Evolutionary conservation across 2,888 invertebrate genomes (phyloP), one percentile per base, ranked within the genome.

Genomic region (Xylota sylvarum): DNA sequence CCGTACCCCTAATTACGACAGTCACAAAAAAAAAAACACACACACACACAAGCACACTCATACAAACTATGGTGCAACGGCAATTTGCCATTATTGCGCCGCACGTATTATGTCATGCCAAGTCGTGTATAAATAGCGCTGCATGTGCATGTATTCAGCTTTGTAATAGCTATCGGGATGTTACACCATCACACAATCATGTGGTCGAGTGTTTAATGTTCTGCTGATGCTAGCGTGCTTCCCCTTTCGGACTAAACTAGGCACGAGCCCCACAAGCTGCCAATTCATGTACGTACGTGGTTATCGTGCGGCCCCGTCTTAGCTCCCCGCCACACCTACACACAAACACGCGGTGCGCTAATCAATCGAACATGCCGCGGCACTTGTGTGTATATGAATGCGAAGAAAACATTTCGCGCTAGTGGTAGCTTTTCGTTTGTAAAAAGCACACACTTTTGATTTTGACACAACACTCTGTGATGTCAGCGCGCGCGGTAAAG

Each of bases 11-110:
- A 58, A 76, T 69, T 74, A 62, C 23, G 23, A 23, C 23, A 23
- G 23, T 3, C 3, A 23, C 23, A 60, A 78, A 64, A 48, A 32
- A 48, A 32, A 12, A 19, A 35, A 80, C 74, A 76, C 48, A 32
- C 32, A 70, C 17, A 58, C 46, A 12, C 9, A 1, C 4, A 50
- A 17, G 10, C 12, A 23, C 43, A 40, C 10, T 35, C 9, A 14
- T 23, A 23, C 23, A 40, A 12, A 4, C 19, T 27, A 55, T 76
- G 73, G 81, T 80, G 85, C 81, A 85, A 85, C 85, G 72, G 65
- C 76, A 81, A 81, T 67, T 81, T 67, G 76, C 76, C 80, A 81
- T 72, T 80, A 85, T 85, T 81, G 81, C 81, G 85, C 76, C 85
- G 81, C 85, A 85, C 85, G 55, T 74, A 80, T 76, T 85, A 81